These are phyloP conservation scores for Synanthedon tipuliformis DNA, from an alignment of 2,888 invertebrate species.

Conservation along the genomic window DNA sequence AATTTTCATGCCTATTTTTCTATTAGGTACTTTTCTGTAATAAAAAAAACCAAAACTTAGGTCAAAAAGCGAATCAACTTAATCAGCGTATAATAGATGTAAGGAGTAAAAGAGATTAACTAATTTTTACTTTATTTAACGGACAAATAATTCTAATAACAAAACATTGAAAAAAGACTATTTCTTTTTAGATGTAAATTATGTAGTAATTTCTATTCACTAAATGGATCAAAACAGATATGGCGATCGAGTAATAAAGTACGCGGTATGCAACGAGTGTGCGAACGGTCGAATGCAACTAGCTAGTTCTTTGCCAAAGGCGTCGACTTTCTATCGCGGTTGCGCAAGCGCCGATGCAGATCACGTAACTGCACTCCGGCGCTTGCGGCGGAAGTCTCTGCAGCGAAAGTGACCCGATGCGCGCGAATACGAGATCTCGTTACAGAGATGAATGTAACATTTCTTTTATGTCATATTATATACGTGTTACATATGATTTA, in stretches of 20 bases:
- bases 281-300: constrained; percentile 48
- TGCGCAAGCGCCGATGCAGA: constrained; percentile 61
- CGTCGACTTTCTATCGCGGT: constrained; percentile 60
- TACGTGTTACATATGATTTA: no score
- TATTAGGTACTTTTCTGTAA: no score
- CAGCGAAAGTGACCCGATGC: constrained; percentile 52
- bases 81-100: no score
- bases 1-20: no score
- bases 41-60: no score
- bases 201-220: constrained; percentile 13
- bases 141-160: neutral
- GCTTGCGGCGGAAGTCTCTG: constrained; percentile 63
- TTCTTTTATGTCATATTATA: neutral
- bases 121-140: no score
- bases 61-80: no score
- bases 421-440: constrained; percentile 24
- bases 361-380: constrained; percentile 62
- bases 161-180: neutral
- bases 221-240: constrained; percentile 18
- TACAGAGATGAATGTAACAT: neutral
- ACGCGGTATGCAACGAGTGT: constrained; percentile 40
- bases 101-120: no score
- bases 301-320: constrained; percentile 37
- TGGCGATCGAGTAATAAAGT: constrained; percentile 28
- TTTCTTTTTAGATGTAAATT: neutral